phyloP scores from a whole-genome alignment of 2,113 vertebrate species.

The Pseudorectes ferrugineus region DNA sequence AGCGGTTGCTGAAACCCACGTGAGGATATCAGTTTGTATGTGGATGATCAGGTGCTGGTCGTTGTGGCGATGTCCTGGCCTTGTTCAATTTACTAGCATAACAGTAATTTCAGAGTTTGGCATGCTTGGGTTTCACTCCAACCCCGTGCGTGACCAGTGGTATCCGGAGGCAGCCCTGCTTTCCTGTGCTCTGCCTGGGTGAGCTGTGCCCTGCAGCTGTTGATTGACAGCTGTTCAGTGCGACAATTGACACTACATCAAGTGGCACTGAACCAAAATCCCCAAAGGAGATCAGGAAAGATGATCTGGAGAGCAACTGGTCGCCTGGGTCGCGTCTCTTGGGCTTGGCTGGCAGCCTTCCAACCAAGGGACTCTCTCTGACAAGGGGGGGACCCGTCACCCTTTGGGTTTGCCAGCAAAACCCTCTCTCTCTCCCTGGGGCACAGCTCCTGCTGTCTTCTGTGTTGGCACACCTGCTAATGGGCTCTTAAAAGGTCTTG shows the following conservation, averaged over 20 bases:
- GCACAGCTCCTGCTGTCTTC: not conserved
- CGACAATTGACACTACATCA: not conserved
- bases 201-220: not conserved
- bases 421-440: no score
- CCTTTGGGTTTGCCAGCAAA: not conserved
- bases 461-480: not conserved
- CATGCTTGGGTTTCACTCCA: not conserved
- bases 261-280: not conserved
- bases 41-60: no score
- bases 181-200: not conserved
- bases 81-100: not conserved
- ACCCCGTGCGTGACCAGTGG: rapidly evolving
- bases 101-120: not conserved
- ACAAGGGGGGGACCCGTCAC: rapidly evolving
- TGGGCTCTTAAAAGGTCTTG: not conserved
- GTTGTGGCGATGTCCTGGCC: not conserved
- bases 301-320: conserved; percentile 10
- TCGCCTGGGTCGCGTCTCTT: rapidly evolving
- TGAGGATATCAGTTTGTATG: not conserved
- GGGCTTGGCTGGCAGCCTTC: not conserved
- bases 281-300: not conserved
- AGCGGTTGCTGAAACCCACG: not conserved
- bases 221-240: not conserved
- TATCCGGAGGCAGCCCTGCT: not conserved
- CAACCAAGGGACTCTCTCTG: not conserved